Conservation (phyloP, 2,888 invertebrate species). For the Myopa tessellatipennis region DNA sequence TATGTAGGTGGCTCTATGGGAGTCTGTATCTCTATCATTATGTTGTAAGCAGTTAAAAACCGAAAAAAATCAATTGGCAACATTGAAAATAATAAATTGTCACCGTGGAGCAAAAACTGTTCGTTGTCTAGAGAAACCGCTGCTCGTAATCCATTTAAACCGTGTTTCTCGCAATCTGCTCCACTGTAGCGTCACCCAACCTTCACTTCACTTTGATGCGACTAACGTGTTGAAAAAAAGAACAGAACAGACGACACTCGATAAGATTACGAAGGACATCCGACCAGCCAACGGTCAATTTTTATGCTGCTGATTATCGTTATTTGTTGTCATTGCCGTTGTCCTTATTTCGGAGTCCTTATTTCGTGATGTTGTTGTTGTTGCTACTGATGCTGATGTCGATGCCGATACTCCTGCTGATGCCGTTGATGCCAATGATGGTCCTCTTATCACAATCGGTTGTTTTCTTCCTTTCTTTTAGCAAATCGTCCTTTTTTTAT, state of each 20-base stretch:
- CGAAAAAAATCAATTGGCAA: slow-evolving; percentile 17
- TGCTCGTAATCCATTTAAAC: background rate
- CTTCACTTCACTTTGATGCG: background rate
- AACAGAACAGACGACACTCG: slow-evolving; percentile 3
- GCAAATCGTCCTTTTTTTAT: slow-evolving; percentile 1
- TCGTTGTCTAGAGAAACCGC: background rate
- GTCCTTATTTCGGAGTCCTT: background rate
- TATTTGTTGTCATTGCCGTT: slow-evolving; percentile 38
- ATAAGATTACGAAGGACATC: slow-evolving; percentile 44
- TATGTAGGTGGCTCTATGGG: background rate
- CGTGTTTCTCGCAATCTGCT: background rate
- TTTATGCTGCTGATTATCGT: slow-evolving; percentile 46
- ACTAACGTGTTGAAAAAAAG: slow-evolving; percentile 10
- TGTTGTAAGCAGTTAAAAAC: slow-evolving; percentile 22
- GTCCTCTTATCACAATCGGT: slow-evolving; percentile 40
- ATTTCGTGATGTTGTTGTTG: background rate
- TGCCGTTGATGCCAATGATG: slow-evolving; percentile 46
- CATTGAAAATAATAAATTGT: slow-evolving; percentile 22
- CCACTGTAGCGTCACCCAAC: background rate
- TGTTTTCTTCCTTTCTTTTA: background rate
- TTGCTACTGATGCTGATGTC: no score
- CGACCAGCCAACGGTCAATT: slow-evolving; percentile 44
- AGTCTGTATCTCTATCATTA: background rate
- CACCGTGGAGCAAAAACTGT: slow-evolving; percentile 18
- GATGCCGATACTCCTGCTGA: slow-evolving; percentile 24